Evolutionary conservation across 2,113 vertebrate genomes (phyloP), one percentile per base, ranked within the genome.

Genomic region (Grallaria varia): DNA sequence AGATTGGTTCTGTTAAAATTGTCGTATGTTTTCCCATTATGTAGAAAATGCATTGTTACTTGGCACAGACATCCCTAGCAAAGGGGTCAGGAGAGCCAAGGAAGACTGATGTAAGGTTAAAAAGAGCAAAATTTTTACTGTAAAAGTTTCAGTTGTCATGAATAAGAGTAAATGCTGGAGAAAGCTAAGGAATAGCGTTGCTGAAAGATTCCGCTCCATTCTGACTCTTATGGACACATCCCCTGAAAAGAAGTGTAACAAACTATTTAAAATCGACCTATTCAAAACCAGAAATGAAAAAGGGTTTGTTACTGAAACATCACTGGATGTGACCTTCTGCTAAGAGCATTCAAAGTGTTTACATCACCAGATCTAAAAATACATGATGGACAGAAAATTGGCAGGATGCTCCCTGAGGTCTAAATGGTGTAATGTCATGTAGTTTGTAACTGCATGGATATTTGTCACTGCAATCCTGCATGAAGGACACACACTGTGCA

Each of bases 361-460:
- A 82, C 27, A 67, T 53, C n/a, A 67, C 49, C 42, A 72, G 9
- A 5, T 83, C 37, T 76, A 85, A 95, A 97, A 97, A 96, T 89
- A 97, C 96, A 94, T 80, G 96, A 97, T 25, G 84, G 95, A 94
- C 80, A 90, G 94, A 66, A 90, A 97, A 94, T 92, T 94, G 96
- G 90, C 96, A 96, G 86, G 95, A 44, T 40, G 92, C 44, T 97
- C 93, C 81, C 92, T 40, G 71, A 96, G 94, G 89, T 95, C 94
- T 69, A n/a, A 96, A 80, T 56, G 90, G 78, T 25, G 27, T 91
- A 95, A 96, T 53, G 87, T 62, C 84, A 14, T 47, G 62, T 86
- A 67, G 84, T 93, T 95, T 95, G 87, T 89, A 88, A 93, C 94
- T 81, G 78, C 63, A 35, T 16, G 78, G 89, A 44, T 87, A 94